Conservation (phyloP, 1,140 invertebrate species). For the Ectropis grisescens region DNA sequence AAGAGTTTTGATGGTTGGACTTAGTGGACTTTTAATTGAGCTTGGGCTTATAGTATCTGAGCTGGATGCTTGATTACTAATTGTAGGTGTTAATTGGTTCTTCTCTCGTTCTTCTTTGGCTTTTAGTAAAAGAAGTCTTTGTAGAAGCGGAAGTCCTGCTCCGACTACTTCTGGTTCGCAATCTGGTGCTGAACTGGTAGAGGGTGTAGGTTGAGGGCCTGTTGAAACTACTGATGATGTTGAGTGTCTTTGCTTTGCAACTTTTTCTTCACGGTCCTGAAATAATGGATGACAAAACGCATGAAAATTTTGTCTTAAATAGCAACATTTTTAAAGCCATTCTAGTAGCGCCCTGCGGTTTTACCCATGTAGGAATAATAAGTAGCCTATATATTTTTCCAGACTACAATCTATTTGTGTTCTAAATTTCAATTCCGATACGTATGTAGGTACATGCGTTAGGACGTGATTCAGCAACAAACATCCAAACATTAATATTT, state of each 20-base stretch:
- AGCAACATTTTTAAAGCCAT: no score
- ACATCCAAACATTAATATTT: no score
- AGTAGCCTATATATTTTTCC: no score
- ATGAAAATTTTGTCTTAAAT: no score
- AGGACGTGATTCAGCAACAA: no score
- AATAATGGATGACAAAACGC: no score
- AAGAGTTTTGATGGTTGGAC: constrained; percentile 62
- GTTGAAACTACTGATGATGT: constrained; percentile 58
- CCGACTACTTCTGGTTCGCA: constrained; percentile 74
- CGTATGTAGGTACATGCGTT: no score
- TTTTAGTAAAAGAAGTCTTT: constrained; percentile 83
- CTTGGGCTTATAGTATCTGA: constrained; percentile 65
- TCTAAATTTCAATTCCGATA: no score
- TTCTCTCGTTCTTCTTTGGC: constrained; percentile 81
- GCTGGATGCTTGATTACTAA: constrained; percentile 59
- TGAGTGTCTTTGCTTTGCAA: constrained; percentile 55
- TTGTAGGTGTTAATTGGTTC: constrained; percentile 47
- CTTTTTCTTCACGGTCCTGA: constrained; percentile 73
- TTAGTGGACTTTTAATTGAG: constrained; percentile 65
- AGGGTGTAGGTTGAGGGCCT: constrained; percentile 52
- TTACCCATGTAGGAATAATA: constrained; percentile 5
- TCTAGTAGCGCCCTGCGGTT: no score
- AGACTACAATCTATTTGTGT: no score
- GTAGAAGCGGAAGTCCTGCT: constrained; percentile 81
- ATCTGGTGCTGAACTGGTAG: constrained; percentile 51